Percentiles rank a stretch among this genome's conserved stretches.
These are phyloP conservation scores for Lanistes nyassanus DNA, from an alignment of 1,140 invertebrate species.

Conservation along the genomic window DNA sequence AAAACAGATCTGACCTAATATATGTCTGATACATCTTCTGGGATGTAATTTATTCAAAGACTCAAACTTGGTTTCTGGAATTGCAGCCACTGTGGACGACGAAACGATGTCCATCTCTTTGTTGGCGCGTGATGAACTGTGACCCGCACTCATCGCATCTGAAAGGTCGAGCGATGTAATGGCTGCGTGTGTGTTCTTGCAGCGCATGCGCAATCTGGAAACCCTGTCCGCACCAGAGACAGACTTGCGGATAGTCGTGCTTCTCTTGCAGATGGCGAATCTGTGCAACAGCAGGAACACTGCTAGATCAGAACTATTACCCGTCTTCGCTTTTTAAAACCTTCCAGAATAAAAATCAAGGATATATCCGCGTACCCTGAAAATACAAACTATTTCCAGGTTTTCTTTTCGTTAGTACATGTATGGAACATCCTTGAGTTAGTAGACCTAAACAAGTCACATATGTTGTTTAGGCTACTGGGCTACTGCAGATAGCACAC, in stretches of 20 bases:
- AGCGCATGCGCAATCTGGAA: constrained; percentile 8
- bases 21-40: no score
- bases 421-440: background rate
- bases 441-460: background rate
- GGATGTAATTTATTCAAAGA: no score
- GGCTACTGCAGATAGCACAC: no score
- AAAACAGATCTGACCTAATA: no score
- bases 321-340: background rate
- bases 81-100: background rate
- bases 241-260: constrained; percentile 17
- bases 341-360: background rate
- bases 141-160: constrained; percentile 3
- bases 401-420: background rate
- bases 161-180: constrained; percentile 10
- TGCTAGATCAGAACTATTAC: background rate
- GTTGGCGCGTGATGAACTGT: constrained; percentile 5
- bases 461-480: background rate
- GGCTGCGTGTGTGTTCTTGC: constrained; percentile 1
- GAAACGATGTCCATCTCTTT: constrained; percentile 10
- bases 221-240: constrained; percentile 12
- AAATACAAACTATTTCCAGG: background rate
- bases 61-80: no score
- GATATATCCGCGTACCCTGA: background rate
- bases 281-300: background rate
- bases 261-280: constrained; percentile 16